phyloP scores from a whole-genome alignment of 1,140 invertebrate genomes.

The Brachionus asplanchnoidis region DNA sequence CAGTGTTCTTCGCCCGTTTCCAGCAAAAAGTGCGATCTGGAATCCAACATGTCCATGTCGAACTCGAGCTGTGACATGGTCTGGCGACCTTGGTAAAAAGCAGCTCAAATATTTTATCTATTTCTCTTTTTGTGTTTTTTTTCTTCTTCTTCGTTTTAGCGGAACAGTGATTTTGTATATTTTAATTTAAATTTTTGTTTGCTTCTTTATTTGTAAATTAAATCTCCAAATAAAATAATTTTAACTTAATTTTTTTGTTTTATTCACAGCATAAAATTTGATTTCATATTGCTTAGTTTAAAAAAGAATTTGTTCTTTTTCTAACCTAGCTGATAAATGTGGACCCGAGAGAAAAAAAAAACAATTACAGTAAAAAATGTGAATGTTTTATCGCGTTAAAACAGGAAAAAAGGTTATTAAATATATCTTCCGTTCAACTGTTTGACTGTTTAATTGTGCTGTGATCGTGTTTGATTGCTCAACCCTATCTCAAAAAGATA shows the following conservation, averaged over 20 bases:
- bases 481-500: too few species aligned
- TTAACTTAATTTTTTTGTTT: neutral
- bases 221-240: neutral
- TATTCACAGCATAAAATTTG: too few species aligned
- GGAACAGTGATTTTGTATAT: constrained; percentile 26
- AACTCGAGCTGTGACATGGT: constrained; percentile 16
- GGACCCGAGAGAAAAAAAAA: too few species aligned
- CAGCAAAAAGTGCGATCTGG: neutral
- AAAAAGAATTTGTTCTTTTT: too few species aligned
- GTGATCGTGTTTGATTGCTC: too few species aligned
- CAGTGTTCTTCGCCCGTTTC: constrained; percentile 6
- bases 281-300: too few species aligned
- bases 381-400: too few species aligned
- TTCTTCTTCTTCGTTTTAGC: neutral
- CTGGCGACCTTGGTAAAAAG: constrained; percentile 5
- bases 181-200: neutral
- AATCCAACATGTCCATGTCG: neutral
- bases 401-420: too few species aligned
- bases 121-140: neutral
- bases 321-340: too few species aligned
- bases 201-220: neutral
- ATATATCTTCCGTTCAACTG: too few species aligned
- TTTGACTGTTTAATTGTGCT: too few species aligned
- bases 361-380: too few species aligned
- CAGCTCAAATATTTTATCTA: neutral